Percentiles rank a stretch among this genome's conserved stretches.
phyloP scores from a whole-genome alignment of 2,113 vertebrate species.

The Catharus fuscescens region DNA sequence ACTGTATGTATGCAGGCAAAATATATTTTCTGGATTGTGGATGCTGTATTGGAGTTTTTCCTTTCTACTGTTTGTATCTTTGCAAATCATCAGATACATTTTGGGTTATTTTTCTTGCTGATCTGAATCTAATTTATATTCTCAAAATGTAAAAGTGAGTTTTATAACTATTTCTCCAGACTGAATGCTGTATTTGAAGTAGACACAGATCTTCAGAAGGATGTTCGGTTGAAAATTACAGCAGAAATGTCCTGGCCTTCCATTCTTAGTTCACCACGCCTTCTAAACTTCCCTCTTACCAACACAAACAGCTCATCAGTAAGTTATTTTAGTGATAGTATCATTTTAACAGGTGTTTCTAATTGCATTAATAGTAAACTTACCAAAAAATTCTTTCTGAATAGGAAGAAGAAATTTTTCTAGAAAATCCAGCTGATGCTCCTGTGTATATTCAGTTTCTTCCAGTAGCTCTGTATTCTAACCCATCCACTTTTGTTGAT shows the following conservation, averaged over 20 bases:
- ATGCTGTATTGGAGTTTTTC: neutral
- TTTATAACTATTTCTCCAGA: conserved; percentile 67
- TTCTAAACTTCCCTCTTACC: conserved; percentile 90
- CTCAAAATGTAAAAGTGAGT: neutral
- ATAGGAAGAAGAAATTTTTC: conserved; percentile 90
- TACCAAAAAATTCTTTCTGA: conserved; percentile 8
- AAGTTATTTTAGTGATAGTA: conserved; percentile 68
- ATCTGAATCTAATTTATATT: neutral
- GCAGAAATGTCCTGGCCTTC: conserved; percentile 93
- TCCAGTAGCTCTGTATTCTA: conserved; percentile 90
- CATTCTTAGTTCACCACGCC: conserved; percentile 83
- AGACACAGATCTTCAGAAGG: conserved; percentile 96
- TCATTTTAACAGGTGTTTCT: neutral
- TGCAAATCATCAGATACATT: neutral
- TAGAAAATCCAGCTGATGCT: conserved; percentile 92
- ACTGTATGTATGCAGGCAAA: neutral
- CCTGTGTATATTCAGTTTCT: conserved; percentile 90
- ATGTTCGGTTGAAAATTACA: conserved; percentile 86
- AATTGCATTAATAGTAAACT: neutral
- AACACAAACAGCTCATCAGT: conserved; percentile 95
- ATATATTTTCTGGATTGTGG: neutral
- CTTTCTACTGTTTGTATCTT: neutral
- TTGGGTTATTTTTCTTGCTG: neutral
- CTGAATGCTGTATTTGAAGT: conserved; percentile 91
- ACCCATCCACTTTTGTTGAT: conserved; percentile 86